Base-by-base conservation (phyloP, 2,888 invertebrate genomes). In the Tetropium fuscum region DNA sequence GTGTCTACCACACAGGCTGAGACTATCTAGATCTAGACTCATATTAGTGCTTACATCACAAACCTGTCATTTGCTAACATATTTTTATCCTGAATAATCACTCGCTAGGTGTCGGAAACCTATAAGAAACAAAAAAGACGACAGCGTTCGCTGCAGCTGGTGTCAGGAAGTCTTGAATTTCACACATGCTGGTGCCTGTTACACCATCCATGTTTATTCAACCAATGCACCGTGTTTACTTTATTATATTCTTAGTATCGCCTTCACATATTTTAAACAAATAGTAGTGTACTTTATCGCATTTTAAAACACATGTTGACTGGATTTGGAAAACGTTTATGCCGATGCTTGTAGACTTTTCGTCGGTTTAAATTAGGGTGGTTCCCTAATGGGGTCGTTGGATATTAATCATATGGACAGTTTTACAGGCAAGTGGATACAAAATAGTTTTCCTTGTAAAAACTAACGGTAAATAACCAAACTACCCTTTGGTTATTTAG, bases 81-180 rank as follows among this genome's bases (percentile, higher is more conserved):
- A 53, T 32, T 30, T 53, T 41, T 53, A 32, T 53, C 34, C 47
- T 11, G 34, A 53, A 53, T 53, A 56, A 56, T 58, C 58, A 62
- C 57, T 61, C 64, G 68, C 18, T 40, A 68, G 70, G 60, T 69
- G 67, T 67, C 66, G 68, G 74, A 74, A 74, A 72, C 73, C 74
- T 73, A 70, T 69, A 68, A 74, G 69, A 72, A 72, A 72, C 72
- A 69, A 75, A 74, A 51, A 74, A 72, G 70, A 64, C 38, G 25
- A 15, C 16, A 16, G 22, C 18, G 18, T 34, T 25, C 18, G 16
- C 40, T 36, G 53, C 77, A 78, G 78, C 76, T 77, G 78, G 75
- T 77, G 77, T 76, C 76, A 77, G 77, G 77, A 78, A 77, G 76
- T 77, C 73, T 78, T 76, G 68, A 64, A 75, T 78, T 78, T 75